Evolutionary conservation across 2,113 vertebrate genomes (phyloP), one percentile per base, ranked within the genome.

Genomic region (Microtus richardsoni): DNA sequence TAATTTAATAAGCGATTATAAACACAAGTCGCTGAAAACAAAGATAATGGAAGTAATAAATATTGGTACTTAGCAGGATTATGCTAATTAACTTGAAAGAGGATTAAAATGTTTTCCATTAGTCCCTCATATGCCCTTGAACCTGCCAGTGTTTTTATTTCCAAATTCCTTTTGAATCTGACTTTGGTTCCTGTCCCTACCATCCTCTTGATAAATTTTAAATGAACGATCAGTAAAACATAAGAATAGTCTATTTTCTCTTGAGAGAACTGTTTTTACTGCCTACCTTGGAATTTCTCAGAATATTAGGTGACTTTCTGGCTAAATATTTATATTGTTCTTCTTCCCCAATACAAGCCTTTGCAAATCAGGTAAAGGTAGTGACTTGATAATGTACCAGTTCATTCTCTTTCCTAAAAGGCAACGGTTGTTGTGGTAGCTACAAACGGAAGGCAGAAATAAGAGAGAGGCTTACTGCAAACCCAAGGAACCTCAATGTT

Each of bases 81-180:
- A 33, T 85, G 47, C n/a, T 92, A 66, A 11, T 36, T 88, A 92
- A 44, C n/a, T 36, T 75, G 58, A 91, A 94, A 97, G 91, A 91
- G 19, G 58, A 7, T 49, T 92, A 68, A 70, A 79, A 26, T 49
- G 2, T 71, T 75, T 73, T 52, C 7, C 36, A 49, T 39, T 41
- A 10, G 28, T 97, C 39, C 7, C n/a, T 89, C 75, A 41, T 0
- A 28, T 66, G 17, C 11, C 21, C 30, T 95, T 87, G 28, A 83
- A 89, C 41, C 44, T 88, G 28, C 30, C 77, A 16, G 7, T 85
- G 7, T 82, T 97, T 19, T 71, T 91, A n/a, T 49, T 82, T 97
- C 21, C 36, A 21, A 68, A 1, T 12, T 13, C 0, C 36, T 68
- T 66, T 80, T 80, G 21, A 79, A 84, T 49, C 74, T 82, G 39